These are phyloP conservation scores for Sicus ferrugineus DNA, from an alignment of 2,888 invertebrate species.

Conservation along the genomic window DNA sequence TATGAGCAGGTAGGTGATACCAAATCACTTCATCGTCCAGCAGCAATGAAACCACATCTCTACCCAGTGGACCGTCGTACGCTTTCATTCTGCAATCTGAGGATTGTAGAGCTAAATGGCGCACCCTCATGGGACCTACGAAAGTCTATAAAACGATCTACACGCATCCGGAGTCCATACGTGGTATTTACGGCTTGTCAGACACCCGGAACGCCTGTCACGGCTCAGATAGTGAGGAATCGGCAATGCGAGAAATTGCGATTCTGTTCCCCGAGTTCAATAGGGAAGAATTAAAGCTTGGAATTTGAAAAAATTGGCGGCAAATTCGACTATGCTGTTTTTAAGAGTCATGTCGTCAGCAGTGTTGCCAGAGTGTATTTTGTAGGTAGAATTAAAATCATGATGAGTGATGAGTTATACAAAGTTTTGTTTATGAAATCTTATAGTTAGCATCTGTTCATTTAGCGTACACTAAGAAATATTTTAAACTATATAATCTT, in stretches of 20 bases:
- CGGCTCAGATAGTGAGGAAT: conserved; percentile 82
- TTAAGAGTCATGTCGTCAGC: too few relatives aligned
- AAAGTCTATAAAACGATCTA: conserved; percentile 84
- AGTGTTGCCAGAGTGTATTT: too few relatives aligned
- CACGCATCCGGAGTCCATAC: conserved; percentile 77
- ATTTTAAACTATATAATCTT: too few relatives aligned
- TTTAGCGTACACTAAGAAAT: too few relatives aligned
- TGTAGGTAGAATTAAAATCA: too few relatives aligned
- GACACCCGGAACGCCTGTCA: conserved; percentile 95
- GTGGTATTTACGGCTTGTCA: conserved; percentile 86
- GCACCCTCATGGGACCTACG: conserved; percentile 87
- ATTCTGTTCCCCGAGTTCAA: conserved; percentile 86
- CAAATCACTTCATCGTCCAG: not conserved
- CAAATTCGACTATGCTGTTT: too few relatives aligned
- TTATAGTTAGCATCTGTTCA: too few relatives aligned
- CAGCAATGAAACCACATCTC: not conserved
- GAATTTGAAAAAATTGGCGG: too few relatives aligned
- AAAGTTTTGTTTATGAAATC: too few relatives aligned
- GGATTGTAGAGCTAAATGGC: conserved; percentile 83
- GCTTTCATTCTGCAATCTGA: conserved; percentile 79
- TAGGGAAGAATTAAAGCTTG: too few relatives aligned
- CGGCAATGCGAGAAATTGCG: conserved; percentile 78
- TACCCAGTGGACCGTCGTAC: conserved; percentile 80
- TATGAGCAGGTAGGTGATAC: conserved; percentile 75
- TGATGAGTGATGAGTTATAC: too few relatives aligned